phyloP scores from a whole-genome alignment of 2,113 vertebrate species.

The Hyaena hyaena region DNA sequence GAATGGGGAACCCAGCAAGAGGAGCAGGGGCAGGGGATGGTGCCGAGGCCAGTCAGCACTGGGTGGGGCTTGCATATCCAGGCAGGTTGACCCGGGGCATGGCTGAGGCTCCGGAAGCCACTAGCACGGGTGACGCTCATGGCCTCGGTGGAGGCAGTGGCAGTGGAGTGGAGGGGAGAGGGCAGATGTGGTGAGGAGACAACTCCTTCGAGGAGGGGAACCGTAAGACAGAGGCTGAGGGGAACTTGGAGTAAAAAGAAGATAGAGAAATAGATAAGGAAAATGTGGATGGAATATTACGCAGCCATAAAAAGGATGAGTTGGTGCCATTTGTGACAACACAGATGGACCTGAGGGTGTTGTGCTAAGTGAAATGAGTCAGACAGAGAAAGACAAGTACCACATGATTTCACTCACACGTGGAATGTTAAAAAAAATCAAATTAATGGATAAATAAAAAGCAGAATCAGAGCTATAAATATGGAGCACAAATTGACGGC shows the following conservation, averaged over 20 bases:
- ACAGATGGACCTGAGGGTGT: background rate
- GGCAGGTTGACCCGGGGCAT: too few species aligned
- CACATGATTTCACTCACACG: background rate
- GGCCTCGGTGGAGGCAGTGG: background rate
- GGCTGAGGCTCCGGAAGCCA: background rate
- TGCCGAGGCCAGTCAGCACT: rapidly evolving
- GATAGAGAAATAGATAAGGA: background rate
- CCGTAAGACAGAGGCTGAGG: background rate
- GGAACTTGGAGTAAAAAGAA: background rate
- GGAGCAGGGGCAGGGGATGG: rapidly evolving
- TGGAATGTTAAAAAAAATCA: background rate
- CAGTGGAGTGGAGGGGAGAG: background rate
- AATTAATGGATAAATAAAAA: background rate
- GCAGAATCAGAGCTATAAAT: background rate
- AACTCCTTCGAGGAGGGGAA: background rate
- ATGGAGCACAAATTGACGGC: background rate
- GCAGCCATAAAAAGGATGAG: background rate
- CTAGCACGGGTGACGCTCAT: rapidly evolving
- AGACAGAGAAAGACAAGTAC: background rate
- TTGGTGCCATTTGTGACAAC: rapidly evolving
- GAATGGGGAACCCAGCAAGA: background rate
- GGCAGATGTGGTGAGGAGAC: background rate
- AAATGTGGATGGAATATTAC: background rate
- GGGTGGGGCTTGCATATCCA: rapidly evolving
- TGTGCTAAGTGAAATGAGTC: background rate